Evolutionary conservation across 2,113 vertebrate genomes (phyloP).

Genomic region (Lophura nycthemera): DNA sequence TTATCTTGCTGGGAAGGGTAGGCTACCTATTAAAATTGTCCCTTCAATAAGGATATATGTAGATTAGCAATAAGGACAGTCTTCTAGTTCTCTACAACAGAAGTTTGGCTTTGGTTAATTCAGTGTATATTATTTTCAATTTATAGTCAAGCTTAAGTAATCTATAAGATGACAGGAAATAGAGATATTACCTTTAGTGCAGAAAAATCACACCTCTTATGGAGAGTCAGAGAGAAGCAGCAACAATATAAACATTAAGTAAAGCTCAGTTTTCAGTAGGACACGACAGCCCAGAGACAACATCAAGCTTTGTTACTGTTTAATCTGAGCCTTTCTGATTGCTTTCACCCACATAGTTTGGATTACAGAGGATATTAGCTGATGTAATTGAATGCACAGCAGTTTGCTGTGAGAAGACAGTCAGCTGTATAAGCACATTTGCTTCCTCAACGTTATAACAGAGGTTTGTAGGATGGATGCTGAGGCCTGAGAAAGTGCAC

Average conservation of each 20-base stretch:
- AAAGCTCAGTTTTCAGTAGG: background rate
- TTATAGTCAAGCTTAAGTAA: background rate
- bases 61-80: background rate
- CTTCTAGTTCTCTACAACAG: background rate
- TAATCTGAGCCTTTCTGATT: conserved; percentile 73
- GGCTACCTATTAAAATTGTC: background rate
- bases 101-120: background rate
- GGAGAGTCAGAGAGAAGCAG: background rate
- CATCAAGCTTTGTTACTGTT: conserved; percentile 37
- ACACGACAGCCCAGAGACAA: background rate
- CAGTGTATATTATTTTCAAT: background rate
- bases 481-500: background rate
- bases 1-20: background rate
- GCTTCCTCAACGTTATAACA: background rate
- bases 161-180: background rate
- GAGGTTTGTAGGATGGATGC: background rate
- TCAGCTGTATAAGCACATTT: conserved; percentile 23
- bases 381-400: conserved; percentile 40
- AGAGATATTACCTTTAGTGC: background rate
- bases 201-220: background rate
- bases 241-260: background rate
- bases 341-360: conserved; percentile 55
- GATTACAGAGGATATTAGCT: conserved; percentile 61
- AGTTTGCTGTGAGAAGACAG: conserved; percentile 41
- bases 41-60: background rate